Percentiles rank a stretch among this genome's conserved stretches.
Conservation (phyloP, 2,888 invertebrate species). For the Lampropteryx suffumata region DNA sequence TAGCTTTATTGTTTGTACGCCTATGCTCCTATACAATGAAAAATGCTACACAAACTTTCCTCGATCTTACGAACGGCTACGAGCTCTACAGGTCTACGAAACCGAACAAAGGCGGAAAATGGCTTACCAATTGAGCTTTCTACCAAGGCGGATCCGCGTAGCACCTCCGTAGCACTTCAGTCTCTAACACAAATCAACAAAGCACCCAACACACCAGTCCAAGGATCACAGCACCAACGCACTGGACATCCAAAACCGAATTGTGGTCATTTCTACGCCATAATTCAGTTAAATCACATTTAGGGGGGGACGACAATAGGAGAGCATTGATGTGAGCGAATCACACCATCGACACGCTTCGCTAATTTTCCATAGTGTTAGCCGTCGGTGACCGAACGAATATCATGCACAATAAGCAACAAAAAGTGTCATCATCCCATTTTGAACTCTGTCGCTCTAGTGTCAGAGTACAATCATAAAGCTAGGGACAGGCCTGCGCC, state of each 20-base stretch:
- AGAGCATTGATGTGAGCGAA: conserved; percentile 80
- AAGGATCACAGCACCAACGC: conserved; percentile 46
- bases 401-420: conserved; percentile 53
- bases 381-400: conserved; percentile 62
- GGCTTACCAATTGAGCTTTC: conserved; percentile 64
- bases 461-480: not conserved
- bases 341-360: conserved; percentile 79
- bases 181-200: conserved; percentile 48
- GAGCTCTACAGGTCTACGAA: conserved; percentile 21
- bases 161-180: conserved; percentile 58
- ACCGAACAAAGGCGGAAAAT: conserved; percentile 13
- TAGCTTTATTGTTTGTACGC: too few relatives aligned
- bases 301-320: conserved; percentile 78
- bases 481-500: conserved; percentile 5
- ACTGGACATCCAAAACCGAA: conserved; percentile 73
- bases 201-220: conserved; percentile 49
- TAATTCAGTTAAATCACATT: conserved; percentile 81
- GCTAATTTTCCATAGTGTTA: conserved; percentile 75
- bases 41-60: not conserved
- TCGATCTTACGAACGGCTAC: not conserved
- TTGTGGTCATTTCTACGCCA: conserved; percentile 77
- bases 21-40: not conserved
- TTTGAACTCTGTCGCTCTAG: conserved; percentile 17
- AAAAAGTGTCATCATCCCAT: conserved; percentile 7
- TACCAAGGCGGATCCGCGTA: conserved; percentile 60